These are phyloP conservation scores for Alexandromys fortis DNA, from an alignment of 2,113 vertebrate species.

Conservation along the genomic window DNA sequence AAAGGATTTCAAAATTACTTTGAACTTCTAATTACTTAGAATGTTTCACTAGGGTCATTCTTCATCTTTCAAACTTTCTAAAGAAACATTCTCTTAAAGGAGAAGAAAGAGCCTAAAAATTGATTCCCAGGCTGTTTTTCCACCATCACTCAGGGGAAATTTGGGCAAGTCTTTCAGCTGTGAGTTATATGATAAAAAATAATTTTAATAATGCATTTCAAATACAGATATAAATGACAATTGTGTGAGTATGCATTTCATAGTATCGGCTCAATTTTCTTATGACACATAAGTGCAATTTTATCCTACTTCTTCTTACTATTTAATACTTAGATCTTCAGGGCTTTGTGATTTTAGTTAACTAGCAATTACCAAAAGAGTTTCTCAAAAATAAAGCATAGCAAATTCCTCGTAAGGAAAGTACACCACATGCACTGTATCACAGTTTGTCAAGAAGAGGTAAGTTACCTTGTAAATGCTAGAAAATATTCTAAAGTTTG, in stretches of 20 bases:
- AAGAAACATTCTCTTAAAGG: conserved; percentile 60
- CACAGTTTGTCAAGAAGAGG: background rate
- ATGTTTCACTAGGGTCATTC: conserved; percentile 2
- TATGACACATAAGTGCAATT: conserved; percentile 50
- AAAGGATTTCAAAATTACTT: conserved; percentile 42
- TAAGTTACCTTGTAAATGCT: conserved; percentile 44
- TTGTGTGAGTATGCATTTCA: conserved; percentile 49
- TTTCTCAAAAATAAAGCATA: background rate
- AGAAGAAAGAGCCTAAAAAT: conserved; percentile 56
- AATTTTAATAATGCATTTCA: conserved; percentile 69
- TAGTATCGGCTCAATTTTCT: conserved; percentile 31
- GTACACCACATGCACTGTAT: background rate
- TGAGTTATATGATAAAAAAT: conserved; percentile 66
- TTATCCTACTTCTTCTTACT: background rate
- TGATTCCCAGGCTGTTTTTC: conserved; percentile 64
- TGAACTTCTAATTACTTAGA: conserved; percentile 47
- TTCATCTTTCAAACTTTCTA: conserved; percentile 56
- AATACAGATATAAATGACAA: conserved; percentile 60
- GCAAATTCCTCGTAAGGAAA: conserved; percentile 24
- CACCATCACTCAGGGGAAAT: conserved; percentile 53
- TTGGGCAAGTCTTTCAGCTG: conserved; percentile 51
- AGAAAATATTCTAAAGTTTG: conserved; percentile 8
- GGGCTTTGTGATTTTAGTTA: conserved; percentile 45
- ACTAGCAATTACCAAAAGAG: background rate
- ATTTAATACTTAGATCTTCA: conserved; percentile 45